Percentiles rank a stretch among this genome's conserved stretches.
Conservation (phyloP, 2,888 invertebrate genomes). For the Eupithecia vulgata region DNA sequence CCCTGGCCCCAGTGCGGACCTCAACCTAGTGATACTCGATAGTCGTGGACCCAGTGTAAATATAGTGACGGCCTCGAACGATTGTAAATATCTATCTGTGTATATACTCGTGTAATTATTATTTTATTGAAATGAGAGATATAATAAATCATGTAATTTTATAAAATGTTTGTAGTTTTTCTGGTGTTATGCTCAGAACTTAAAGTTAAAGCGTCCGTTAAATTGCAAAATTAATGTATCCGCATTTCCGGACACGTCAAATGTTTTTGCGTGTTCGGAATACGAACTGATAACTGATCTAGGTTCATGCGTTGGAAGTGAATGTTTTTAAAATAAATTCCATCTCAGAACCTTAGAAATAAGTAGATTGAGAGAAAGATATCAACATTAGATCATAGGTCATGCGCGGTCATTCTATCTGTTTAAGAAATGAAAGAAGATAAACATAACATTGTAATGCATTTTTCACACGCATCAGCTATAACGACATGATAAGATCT, state of each 20-base stretch:
- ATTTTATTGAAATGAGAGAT: conserved; percentile 80
- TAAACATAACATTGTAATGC: conserved; percentile 4
- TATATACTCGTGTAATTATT: conserved; percentile 82
- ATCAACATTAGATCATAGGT: not conserved
- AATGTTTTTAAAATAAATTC: conserved; percentile 4
- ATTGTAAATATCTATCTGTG: conserved; percentile 79
- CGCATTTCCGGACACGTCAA: not conserved
- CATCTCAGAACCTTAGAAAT: not conserved
- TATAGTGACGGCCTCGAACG: conserved; percentile 79
- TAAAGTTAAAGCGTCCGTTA: not conserved
- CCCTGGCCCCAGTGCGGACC: conserved; percentile 68
- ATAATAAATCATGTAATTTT: conserved; percentile 80
- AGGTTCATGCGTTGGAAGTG: not conserved
- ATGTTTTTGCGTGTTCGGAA: not conserved
- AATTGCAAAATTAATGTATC: not conserved
- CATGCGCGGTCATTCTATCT: not conserved
- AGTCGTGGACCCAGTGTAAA: conserved; percentile 82
- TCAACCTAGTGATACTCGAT: conserved; percentile 71
- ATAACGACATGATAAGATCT: not conserved
- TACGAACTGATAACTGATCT: not conserved
- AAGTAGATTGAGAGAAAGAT: not conserved
- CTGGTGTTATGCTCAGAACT: not conserved
- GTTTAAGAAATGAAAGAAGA: conserved; percentile 1
- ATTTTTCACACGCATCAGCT: not conserved
- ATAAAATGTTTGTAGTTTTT: conserved; percentile 47